Evolutionary conservation across 2,113 vertebrate genomes (phyloP).

Genomic region (Phaethon lepturus): DNA sequence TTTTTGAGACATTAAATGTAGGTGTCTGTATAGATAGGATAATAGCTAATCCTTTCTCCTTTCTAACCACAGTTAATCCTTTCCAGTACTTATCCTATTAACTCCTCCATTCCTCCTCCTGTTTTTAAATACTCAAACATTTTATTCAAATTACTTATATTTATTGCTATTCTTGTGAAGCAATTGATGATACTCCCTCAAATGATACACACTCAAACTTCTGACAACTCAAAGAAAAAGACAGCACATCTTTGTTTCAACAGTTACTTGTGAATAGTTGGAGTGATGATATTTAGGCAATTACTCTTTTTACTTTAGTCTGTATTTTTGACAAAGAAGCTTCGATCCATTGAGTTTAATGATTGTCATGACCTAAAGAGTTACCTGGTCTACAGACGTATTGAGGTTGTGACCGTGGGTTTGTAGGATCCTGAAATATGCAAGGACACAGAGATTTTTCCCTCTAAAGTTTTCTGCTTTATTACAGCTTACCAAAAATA

Average conservation of each 20-base stretch:
- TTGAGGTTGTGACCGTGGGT: rapidly evolving
- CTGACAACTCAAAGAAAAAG: neutral
- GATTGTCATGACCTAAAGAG: neutral
- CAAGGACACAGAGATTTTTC: neutral
- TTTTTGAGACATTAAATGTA: slow-evolving; percentile 41
- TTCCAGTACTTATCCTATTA: slow-evolving; percentile 62
- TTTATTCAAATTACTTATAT: slow-evolving; percentile 51
- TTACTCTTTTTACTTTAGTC: neutral
- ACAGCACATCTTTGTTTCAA: neutral
- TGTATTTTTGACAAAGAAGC: neutral
- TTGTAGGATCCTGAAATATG: neutral
- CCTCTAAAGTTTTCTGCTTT: neutral
- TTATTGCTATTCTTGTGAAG: slow-evolving; percentile 30
- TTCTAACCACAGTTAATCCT: slow-evolving; percentile 57
- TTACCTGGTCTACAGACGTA: neutral
- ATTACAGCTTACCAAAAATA: neutral
- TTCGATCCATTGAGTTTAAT: neutral
- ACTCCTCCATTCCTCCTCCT: neutral
- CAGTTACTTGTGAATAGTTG: slow-evolving; percentile 2
- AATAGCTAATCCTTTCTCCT: slow-evolving; percentile 67
- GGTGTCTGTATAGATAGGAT: slow-evolving; percentile 50
- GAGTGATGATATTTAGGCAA: neutral
- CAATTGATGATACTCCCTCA: neutral
- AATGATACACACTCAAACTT: neutral
- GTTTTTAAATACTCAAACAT: slow-evolving; percentile 46